Percentiles rank a stretch among this genome's conserved stretches.
Evolutionary conservation across 2,797 vertebrate genomes (phyloP).

Genomic region (Nyctibius grandis): DNA sequence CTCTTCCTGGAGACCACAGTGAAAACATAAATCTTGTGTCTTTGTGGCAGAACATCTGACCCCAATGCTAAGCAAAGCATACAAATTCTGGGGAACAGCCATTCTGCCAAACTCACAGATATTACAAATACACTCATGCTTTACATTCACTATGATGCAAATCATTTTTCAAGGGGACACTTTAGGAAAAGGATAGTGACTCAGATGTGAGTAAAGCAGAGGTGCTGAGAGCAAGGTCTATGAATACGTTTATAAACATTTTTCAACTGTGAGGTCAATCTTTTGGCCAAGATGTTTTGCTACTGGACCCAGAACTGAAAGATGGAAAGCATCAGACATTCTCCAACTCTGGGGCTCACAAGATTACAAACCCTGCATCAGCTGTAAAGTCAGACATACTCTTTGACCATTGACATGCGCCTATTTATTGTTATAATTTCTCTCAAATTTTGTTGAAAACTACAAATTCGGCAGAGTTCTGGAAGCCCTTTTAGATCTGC

Average conservation of each 20-base stretch:
- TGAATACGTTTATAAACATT: not conserved
- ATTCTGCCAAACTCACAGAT: not conserved
- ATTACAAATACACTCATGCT: not conserved
- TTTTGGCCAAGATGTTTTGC: not conserved
- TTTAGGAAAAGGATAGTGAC: not conserved
- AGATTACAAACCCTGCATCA: not conserved
- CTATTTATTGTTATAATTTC: not conserved
- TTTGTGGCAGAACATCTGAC: not conserved
- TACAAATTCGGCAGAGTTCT: not conserved
- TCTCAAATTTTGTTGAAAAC: not conserved
- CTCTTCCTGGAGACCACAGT: not conserved
- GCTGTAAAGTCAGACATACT: not conserved
- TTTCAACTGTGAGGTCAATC: not conserved
- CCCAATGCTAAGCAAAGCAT: fast-evolving
- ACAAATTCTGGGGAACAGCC: not conserved
- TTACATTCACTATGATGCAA: not conserved
- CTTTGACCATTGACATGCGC: fast-evolving
- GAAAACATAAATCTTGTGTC: not conserved
- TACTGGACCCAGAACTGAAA: not conserved
- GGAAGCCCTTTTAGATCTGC: not conserved
- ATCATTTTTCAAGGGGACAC: not conserved
- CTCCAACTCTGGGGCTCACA: not conserved
- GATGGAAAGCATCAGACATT: not conserved
- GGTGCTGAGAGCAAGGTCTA: not conserved
- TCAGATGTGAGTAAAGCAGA: not conserved